phyloP scores from a whole-genome alignment of 2,797 vertebrate species.

The Anableps anableps region DNA sequence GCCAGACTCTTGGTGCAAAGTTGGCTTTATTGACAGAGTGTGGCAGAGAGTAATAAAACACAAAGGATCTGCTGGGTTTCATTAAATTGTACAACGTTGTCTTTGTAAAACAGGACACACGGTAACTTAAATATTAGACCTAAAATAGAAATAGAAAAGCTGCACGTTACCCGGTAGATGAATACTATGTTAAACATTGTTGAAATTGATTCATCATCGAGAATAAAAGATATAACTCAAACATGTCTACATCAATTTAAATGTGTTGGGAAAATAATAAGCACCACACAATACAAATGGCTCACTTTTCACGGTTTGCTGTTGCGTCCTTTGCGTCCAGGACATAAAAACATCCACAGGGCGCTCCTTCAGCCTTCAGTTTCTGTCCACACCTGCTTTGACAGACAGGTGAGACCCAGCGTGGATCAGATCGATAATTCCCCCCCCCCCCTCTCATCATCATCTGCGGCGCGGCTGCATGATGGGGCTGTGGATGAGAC shows the following conservation, averaged over 20 bases:
- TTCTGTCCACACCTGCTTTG: conserved; percentile 21
- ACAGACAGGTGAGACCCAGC: conserved; percentile 63
- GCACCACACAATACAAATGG: conserved; percentile 27
- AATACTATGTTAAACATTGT: background rate
- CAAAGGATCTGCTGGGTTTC: background rate
- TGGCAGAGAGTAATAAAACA: background rate
- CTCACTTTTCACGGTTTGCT: conserved; percentile 57
- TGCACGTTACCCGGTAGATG: background rate
- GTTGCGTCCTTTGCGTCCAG: conserved; percentile 36
- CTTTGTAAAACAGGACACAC: conserved; percentile 6
- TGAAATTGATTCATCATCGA: background rate
- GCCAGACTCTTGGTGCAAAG: background rate
- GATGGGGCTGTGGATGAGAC: conserved; percentile 39
- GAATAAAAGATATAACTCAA: background rate
- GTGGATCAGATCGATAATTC: conserved; percentile 62
- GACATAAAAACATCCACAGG: conserved; percentile 51
- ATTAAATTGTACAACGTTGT: background rate
- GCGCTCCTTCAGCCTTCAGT: conserved; percentile 41
- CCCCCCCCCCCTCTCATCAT: conserved; percentile 7
- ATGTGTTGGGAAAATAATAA: conserved; percentile 34
- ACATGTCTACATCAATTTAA: background rate
- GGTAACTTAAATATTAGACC: background rate
- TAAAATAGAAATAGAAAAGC: background rate
- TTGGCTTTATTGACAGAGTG: background rate
- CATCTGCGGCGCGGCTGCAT: conserved; percentile 20